Evolutionary conservation across 2,113 vertebrate species (phyloP).

Genomic region (Pluvianellus socialis): DNA sequence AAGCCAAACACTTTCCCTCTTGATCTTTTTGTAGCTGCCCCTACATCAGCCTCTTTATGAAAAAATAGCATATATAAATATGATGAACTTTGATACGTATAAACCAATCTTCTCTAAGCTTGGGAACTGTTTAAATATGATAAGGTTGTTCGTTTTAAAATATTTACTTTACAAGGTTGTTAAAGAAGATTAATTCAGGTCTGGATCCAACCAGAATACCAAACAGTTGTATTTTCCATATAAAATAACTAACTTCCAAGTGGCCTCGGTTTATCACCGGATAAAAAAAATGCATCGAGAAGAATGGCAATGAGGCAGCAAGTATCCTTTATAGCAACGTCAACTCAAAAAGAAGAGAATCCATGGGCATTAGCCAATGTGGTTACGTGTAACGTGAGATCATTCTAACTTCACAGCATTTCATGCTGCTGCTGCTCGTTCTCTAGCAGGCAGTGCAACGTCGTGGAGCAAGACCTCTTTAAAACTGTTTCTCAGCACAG

Average conservation of each 20-base stretch:
- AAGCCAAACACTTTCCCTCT: background rate
- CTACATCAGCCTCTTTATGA: background rate
- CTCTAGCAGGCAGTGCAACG: background rate
- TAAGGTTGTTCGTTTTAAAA: background rate
- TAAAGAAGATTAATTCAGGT: background rate
- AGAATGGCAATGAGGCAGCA: background rate
- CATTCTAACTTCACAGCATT: background rate
- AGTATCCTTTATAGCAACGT: background rate
- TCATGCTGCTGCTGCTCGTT: background rate
- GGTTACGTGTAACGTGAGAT: background rate
- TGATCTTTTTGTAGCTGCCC: background rate
- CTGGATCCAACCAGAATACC: background rate
- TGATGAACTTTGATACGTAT: background rate
- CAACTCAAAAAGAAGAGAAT: background rate
- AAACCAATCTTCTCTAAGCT: background rate
- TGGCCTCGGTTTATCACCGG: background rate
- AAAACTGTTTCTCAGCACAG: background rate
- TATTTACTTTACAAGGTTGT: background rate
- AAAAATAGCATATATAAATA: background rate
- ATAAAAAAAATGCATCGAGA: background rate
- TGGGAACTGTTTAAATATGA: background rate
- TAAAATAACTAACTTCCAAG: background rate
- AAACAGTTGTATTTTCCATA: background rate
- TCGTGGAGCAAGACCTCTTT: background rate
- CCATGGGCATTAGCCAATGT: background rate